phyloP scores from a whole-genome alignment of 2,888 invertebrate species.

The Leucophora obtusa region DNA sequence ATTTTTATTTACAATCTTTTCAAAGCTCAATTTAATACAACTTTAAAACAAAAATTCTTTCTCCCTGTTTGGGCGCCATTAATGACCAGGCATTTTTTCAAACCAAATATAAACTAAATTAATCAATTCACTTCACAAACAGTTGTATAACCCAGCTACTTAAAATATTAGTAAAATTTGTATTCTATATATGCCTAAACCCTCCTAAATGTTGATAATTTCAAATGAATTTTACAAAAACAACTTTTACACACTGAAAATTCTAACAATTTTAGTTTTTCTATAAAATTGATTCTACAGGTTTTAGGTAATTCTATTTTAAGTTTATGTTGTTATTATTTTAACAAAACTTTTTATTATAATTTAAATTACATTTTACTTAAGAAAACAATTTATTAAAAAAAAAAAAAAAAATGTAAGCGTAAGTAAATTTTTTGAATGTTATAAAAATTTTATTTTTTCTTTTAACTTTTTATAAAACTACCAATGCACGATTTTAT shows the following conservation, averaged over 20 bases:
- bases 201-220: background rate
- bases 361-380: constrained; percentile 22
- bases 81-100: too few species aligned
- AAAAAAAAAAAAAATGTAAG: constrained; percentile 25
- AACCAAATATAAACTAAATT: too few species aligned
- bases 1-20: too few species aligned
- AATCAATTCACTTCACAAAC: too few species aligned
- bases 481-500: constrained; percentile 16
- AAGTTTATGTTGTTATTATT: background rate
- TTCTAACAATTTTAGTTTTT: background rate
- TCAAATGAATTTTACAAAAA: background rate
- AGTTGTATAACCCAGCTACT: too few species aligned
- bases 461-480: background rate
- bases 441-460: constrained; percentile 11
- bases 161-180: too few species aligned
- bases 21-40: too few species aligned
- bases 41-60: too few species aligned
- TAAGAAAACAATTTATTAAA: constrained; percentile 16
- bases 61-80: too few species aligned
- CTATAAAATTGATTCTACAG: background rate
- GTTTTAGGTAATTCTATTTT: background rate
- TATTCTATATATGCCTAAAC: too few species aligned
- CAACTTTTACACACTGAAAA: background rate
- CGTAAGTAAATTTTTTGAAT: constrained; percentile 54
- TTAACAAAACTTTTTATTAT: background rate